phyloP scores from a whole-genome alignment of 2,113 vertebrate species.

The Nothobranchius kuhntae region DNA sequence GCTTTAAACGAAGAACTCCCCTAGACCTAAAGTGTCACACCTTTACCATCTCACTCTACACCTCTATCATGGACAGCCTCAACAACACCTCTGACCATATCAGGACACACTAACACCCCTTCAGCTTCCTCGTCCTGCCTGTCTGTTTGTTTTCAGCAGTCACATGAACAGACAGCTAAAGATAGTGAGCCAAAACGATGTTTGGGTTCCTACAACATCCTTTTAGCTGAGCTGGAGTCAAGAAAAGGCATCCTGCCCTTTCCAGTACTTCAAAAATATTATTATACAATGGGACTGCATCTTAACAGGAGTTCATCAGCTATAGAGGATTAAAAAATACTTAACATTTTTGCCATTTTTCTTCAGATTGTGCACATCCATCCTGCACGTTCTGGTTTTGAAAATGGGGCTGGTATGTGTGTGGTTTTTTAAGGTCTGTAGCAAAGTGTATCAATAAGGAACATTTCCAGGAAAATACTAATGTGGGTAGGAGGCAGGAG shows the following conservation, averaged over 20 bases:
- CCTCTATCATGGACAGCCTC: not conserved
- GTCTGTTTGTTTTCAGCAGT: not conserved
- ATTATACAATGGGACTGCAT: not conserved
- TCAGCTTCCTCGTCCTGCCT: not conserved
- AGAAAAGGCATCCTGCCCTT: not conserved
- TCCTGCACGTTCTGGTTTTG: no score
- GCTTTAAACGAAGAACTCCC: not conserved
- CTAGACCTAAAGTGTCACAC: not conserved
- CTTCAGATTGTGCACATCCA: not conserved
- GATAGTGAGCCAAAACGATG: not conserved
- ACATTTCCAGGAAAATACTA: no score
- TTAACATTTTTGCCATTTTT: not conserved
- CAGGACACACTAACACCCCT: not conserved
- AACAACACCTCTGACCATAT: slow-evolving; percentile 2
- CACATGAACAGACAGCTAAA: not conserved
- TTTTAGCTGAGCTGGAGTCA: not conserved
- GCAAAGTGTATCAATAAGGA: no score
- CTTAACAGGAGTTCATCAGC: not conserved
- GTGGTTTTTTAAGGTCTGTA: no score
- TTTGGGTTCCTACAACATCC: not conserved
- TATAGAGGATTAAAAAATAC: not conserved
- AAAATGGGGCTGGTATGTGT: no score
- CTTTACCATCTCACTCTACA: not conserved
- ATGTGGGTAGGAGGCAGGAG: no score
- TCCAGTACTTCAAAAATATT: not conserved